Percentiles rank a stretch among this genome's conserved stretches.
phyloP scores from a whole-genome alignment of 2,888 invertebrate genomes.

The Drosophila infuscata region DNA sequence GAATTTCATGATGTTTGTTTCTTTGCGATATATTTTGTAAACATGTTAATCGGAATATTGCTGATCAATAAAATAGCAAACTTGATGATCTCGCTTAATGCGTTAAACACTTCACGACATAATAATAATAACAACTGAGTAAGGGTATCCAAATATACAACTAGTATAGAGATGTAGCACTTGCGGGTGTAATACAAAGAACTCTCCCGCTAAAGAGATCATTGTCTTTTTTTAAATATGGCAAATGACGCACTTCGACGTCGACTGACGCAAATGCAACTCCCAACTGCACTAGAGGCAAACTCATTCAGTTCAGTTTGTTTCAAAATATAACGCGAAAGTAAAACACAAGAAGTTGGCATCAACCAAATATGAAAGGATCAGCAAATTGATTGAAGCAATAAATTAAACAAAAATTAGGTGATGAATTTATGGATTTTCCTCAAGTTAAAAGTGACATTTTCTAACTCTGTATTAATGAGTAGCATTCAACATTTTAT shows the following conservation, averaged over 20 bases:
- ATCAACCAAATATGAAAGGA: slow-evolving; percentile 15
- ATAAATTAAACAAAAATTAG: slow-evolving; percentile 12
- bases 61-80: not conserved
- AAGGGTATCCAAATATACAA: not conserved
- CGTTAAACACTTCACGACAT: not conserved
- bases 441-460: slow-evolving; percentile 29
- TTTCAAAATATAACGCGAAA: slow-evolving; percentile 66
- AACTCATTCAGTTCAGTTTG: slow-evolving; percentile 7
- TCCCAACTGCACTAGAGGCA: slow-evolving; percentile 52
- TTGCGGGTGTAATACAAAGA: slow-evolving; percentile 30
- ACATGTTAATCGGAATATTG: too few species aligned
- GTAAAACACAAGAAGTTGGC: slow-evolving; percentile 19
- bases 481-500: slow-evolving; percentile 29
- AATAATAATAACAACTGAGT: not conserved
- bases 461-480: slow-evolving; percentile 17
- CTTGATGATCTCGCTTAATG: not conserved
- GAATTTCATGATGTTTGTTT: not conserved
- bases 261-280: slow-evolving; percentile 70
- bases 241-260: slow-evolving; percentile 66
- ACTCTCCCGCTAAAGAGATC: slow-evolving; percentile 18
- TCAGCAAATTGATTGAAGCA: slow-evolving; percentile 9
- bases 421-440: slow-evolving; percentile 37
- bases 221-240: slow-evolving; percentile 30
- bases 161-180: slow-evolving; percentile 2
- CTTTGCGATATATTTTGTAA: not conserved